Conservation (phyloP, 2,797 vertebrate species). For the Lepilemur septentrionalis region DNA sequence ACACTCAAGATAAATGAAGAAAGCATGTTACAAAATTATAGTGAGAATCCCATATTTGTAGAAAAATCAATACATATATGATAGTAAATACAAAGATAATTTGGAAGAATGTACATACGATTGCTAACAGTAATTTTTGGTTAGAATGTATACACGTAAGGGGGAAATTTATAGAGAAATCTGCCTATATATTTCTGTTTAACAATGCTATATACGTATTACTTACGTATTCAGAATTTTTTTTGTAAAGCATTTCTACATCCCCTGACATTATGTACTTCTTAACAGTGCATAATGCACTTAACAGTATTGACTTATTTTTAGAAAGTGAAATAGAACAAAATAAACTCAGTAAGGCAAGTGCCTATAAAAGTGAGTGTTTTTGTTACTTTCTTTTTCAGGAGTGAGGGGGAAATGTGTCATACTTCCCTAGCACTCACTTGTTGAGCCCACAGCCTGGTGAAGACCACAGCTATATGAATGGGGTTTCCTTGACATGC, state of each 20-base stretch:
- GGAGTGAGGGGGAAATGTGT: neutral
- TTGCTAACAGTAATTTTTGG: constrained; percentile 10
- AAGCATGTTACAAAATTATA: constrained; percentile 23
- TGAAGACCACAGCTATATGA: neutral
- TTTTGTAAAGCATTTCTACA: neutral
- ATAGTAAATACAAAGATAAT: constrained; percentile 30
- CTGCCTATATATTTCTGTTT: neutral
- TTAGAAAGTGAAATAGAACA: neutral
- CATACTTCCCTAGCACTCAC: neutral
- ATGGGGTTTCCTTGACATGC: neutral
- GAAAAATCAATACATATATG: constrained; percentile 18
- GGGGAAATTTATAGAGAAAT: neutral
- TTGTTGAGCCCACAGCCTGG: neutral
- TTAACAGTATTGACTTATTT: neutral
- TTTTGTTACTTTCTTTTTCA: constrained; percentile 8
- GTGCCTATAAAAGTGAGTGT: neutral
- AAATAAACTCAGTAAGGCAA: neutral
- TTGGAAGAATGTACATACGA: neutral
- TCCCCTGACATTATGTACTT: neutral
- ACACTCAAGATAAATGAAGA: constrained; percentile 28
- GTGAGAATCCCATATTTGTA: neutral
- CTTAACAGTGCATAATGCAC: neutral
- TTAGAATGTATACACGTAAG: neutral
- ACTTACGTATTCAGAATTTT: neutral
- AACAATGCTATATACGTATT: neutral